These are phyloP conservation scores for Podarcis raffonei DNA, from an alignment of 2,113 vertebrate genomes.

Conservation along the genomic window DNA sequence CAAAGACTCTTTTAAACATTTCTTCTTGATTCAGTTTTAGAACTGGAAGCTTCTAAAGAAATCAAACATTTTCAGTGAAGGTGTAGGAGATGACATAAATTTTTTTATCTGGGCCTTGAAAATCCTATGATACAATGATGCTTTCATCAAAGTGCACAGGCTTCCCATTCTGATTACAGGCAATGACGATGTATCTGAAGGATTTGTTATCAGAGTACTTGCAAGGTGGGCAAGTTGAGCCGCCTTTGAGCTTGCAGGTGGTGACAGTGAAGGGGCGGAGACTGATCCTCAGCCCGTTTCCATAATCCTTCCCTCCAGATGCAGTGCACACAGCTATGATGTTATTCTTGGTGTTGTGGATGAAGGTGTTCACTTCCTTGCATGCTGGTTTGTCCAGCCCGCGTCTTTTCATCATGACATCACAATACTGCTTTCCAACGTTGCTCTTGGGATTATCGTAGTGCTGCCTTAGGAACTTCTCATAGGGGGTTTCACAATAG, in stretches of 20 bases:
- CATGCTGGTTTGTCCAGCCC: background rate
- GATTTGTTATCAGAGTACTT: background rate
- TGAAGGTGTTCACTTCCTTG: background rate
- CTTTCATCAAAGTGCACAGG: conserved; percentile 3
- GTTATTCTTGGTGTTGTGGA: background rate
- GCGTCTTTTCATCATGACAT: background rate
- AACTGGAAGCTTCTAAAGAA: too few relatives aligned
- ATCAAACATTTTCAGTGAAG: background rate
- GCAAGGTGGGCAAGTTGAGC: background rate
- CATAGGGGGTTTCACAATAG: background rate
- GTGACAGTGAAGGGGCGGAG: background rate
- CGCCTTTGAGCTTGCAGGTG: background rate
- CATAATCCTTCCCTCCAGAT: background rate
- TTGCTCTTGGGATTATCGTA: background rate
- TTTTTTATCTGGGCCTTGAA: background rate
- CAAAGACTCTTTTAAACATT: too few relatives aligned
- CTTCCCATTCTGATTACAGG: background rate
- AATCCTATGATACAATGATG: background rate
- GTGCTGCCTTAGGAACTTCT: background rate
- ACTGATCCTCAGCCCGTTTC: background rate
- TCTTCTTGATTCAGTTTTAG: too few relatives aligned
- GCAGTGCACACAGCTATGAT: background rate
- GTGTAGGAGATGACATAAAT: background rate
- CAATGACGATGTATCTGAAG: background rate
- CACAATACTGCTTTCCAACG: background rate